Base-by-base conservation (phyloP, 1,140 invertebrate genomes). In the Bradynema listronoti region DNA sequence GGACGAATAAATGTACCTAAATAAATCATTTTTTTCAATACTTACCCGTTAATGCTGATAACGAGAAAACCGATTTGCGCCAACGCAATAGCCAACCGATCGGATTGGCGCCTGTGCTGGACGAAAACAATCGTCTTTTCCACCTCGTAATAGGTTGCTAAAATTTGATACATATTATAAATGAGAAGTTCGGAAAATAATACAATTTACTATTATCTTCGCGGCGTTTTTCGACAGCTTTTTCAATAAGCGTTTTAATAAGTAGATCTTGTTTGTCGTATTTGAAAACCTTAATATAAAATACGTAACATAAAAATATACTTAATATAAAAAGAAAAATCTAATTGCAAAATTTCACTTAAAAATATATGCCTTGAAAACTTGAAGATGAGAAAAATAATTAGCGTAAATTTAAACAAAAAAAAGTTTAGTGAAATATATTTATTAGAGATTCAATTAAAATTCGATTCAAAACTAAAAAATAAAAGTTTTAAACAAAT, bases 51-150 rank as follows among this genome's bases (percentile, higher is more conserved):
- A 11, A 22, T 47, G n/a, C 47, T 50, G 19, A 50, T 50, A n/a
- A 24, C 47, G 16, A 19, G 16, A 27, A 50, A 50, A 3, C 47
- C 47, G 27, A 30, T n/a, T n/a, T 30, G 34, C 29, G 47, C 47
- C 47, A 50, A 25, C 29, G 47, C 47, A 24, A 50, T 25, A 4
- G 47, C 49, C 27, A 47, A 46, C 39, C 59, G 59, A n/a, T 61
- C 59, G 32, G 42, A 58, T 33, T 54, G 41, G 24, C 59, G 34
- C 3, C 50, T 43, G n/a, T 47, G 42, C 16, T 33, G 41, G 27
- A 59, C 49, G 54, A 61, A 61, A 33, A 61, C 30, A 7, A 61
- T 42, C n/a, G 59, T 61, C 30, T 60, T 61, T 34, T 61, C 59
- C 4, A 47, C 49, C 11, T 61, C 49, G 36, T 46, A 61, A 11